A percentile compares a stretch with the other conserved stretches of the same genome.
Conservation (phyloP, 2,888 invertebrate species). For the Xanthorhoe spadicearia region DNA sequence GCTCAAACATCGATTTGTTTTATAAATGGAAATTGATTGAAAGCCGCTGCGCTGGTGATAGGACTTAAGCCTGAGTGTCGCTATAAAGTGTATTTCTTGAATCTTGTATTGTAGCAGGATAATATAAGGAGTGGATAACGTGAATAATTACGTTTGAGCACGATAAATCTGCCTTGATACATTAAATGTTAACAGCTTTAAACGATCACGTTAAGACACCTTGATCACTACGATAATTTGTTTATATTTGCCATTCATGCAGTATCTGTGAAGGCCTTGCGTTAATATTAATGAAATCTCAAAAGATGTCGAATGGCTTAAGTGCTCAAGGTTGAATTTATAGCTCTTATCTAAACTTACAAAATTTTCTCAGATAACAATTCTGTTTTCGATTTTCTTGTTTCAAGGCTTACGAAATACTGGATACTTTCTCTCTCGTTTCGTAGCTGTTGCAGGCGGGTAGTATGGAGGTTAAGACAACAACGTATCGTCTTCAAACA, state of each 20-base stretch:
- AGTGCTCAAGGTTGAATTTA: constrained; percentile 19
- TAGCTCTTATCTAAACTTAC: constrained; percentile 17
- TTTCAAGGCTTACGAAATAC: constrained; percentile 75
- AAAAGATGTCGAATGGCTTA: constrained; percentile 8
- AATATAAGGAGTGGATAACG: constrained; percentile 15
- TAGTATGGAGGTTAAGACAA: constrained; percentile 81
- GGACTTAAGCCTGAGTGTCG: too few species aligned
- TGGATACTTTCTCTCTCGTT: constrained; percentile 76
- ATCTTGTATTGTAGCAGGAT: constrained; percentile 7
- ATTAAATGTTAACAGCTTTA: constrained; percentile 33
- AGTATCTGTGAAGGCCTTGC: constrained; percentile 16
- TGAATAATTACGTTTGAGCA: constrained; percentile 22
- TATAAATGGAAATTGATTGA: too few species aligned
- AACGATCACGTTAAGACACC: constrained; percentile 27
- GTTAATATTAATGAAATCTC: constrained; percentile 15
- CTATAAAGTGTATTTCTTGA: not conserved
- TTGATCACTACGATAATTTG: constrained; percentile 27
- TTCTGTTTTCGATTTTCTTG: constrained; percentile 65
- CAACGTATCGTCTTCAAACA: constrained; percentile 69
- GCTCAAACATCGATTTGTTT: too few species aligned
- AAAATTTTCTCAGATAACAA: constrained; percentile 52
- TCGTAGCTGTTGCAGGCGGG: constrained; percentile 69
- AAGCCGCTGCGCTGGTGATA: too few species aligned
- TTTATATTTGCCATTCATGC: constrained; percentile 25
- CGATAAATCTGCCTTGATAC: constrained; percentile 30